Evolutionary conservation across 2,888 invertebrate genomes (phyloP), one percentile per base, ranked within the genome.

Genomic region (Plebejus melissa): DNA sequence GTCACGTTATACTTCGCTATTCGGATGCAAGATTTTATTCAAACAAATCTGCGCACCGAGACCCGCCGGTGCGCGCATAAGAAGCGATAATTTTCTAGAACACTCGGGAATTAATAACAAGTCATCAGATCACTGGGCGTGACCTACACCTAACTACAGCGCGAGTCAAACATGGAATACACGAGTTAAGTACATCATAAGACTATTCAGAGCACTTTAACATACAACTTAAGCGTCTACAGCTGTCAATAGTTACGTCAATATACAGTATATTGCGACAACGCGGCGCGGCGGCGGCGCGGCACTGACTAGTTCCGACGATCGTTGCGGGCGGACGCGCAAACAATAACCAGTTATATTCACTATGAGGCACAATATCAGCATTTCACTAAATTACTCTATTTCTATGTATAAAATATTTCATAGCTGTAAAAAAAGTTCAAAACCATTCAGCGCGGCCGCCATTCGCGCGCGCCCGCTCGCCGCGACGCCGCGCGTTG

Each of bases 101-200:
- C 36, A 65, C 65, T 65, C 65, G 65, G 65, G 65, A 65, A 22
- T 22, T 22, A 65, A 60, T 60, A 60, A 65, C 65, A 36, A 65
- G 36, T 65, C 32, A 32, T 65, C 65, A 65, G 32, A 65, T 65
- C 36, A 65, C 65, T 65, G 41, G 41, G 71, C 46, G 71, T 46
- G 71, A 22, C 71, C 46, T 46, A 78, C 76, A 76, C 76, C 76
- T 76, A 74, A 76, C 76, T 74, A 74, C 75, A 79, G 76, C 75
- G 75, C 57, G 57, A 75, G 57, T 75, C 41, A 71, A 69, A 77
- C 79, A 78, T 84, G 82, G 89, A 88, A 85, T 90, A 90, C 85
- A 88, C 79, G 77, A 76, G 80, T 89, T 91, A 92, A 92, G 92
- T 92, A 92, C 91, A 89, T 85, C 84, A 83, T 82, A 83, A 87